Percentiles rank a stretch among this genome's conserved stretches.
phyloP scores from a whole-genome alignment of 1,140 invertebrate species.

The Zaprionus ghesquierei region DNA sequence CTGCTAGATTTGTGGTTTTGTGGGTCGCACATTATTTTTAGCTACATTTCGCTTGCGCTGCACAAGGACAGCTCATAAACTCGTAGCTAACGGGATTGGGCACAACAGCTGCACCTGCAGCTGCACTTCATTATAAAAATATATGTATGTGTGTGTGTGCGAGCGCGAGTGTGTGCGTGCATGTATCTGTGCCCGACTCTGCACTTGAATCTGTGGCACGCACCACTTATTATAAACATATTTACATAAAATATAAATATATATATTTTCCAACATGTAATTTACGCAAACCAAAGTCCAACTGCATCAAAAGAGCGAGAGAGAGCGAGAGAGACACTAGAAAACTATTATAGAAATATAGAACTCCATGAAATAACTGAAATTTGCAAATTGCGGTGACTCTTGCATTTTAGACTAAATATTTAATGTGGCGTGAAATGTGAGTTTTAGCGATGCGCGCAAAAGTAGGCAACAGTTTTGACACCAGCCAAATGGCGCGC shows the following conservation, averaged over 20 bases:
- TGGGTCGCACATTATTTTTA: constrained; percentile 45
- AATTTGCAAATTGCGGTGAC: constrained; percentile 39
- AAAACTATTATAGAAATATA: background rate
- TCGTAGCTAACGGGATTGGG: background rate
- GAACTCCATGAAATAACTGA: constrained; percentile 15
- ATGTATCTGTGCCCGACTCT: constrained; percentile 35
- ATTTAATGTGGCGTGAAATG: constrained; percentile 58
- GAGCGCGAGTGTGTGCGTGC: background rate
- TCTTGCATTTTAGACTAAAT: constrained; percentile 49
- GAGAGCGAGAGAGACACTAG: background rate
- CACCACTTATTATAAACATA: constrained; percentile 55
- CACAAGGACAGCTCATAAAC: constrained; percentile 38
- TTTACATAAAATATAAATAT: constrained; percentile 35
- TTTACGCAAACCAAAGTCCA: constrained; percentile 12
- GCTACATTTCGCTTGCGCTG: constrained; percentile 5
- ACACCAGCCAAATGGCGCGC: background rate
- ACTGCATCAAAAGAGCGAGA: too few species aligned
- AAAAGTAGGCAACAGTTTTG: constrained; percentile 30
- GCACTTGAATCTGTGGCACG: constrained; percentile 44
- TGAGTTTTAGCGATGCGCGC: background rate
- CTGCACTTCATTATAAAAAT: constrained; percentile 59
- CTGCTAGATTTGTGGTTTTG: constrained; percentile 59
- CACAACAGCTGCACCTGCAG: background rate
- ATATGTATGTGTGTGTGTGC: background rate
- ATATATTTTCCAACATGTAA: constrained; percentile 25